These are phyloP conservation scores for Gallinago jamesoni DNA, from an alignment of 2,113 vertebrate genomes.

Conservation along the genomic window DNA sequence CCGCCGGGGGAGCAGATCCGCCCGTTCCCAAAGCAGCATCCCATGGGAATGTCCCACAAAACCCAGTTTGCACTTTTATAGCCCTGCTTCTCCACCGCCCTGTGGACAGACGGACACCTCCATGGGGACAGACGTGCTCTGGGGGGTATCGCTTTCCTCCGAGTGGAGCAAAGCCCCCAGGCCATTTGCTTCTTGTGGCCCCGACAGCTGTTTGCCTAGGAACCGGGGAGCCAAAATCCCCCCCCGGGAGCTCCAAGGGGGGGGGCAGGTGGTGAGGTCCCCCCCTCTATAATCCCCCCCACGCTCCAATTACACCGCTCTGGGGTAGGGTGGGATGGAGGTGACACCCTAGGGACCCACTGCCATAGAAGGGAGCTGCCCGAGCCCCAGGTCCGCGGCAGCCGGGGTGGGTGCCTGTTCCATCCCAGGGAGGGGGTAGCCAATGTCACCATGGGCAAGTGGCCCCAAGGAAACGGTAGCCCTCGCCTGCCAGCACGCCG, in stretches of 20 bases:
- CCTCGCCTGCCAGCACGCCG: not conserved
- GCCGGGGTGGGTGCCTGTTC: accelerated
- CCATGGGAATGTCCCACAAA: accelerated
- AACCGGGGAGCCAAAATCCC: not conserved
- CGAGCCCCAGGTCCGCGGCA: accelerated
- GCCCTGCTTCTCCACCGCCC: not conserved
- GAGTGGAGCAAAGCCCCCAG: not conserved
- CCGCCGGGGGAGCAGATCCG: accelerated
- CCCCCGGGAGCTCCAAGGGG: not conserved
- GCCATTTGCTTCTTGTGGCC: not conserved
- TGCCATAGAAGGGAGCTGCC: not conserved
- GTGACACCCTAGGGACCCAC: accelerated
- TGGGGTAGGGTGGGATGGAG: not conserved
- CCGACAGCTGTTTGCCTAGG: slow-evolving; percentile 49
- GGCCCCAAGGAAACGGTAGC: not conserved
- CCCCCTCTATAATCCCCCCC: not conserved
- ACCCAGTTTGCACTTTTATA: too few relatives aligned
- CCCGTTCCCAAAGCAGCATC: not conserved
- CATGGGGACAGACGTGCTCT: not conserved
- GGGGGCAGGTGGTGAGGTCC: not conserved
- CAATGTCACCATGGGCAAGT: accelerated
- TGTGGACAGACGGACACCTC: not conserved
- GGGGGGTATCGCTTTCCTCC: not conserved
- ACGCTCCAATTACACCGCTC: accelerated
- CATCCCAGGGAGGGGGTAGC: not conserved